A percentile compares a stretch with the other conserved stretches of the same genome.
phyloP scores from a whole-genome alignment of 2,888 invertebrate genomes.

The Synanthedon andrenaeformis region DNA sequence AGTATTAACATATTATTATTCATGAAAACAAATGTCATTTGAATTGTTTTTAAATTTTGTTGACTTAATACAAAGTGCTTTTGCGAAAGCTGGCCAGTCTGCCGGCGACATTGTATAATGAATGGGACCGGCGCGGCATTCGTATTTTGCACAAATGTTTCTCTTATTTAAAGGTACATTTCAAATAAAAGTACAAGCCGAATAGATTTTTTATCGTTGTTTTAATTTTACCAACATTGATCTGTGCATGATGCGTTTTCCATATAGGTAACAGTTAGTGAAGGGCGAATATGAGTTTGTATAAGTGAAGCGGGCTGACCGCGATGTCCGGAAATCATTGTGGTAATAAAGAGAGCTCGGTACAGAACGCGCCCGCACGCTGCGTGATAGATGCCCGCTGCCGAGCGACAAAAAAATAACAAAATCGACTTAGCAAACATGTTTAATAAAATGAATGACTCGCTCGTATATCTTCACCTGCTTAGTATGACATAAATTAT shows the following conservation, averaged over 20 bases:
- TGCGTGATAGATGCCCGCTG: conserved; percentile 64
- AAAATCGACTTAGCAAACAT: conserved; percentile 69
- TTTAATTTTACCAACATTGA: not conserved
- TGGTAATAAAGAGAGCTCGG: conserved; percentile 51
- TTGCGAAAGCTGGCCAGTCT: conserved; percentile 52
- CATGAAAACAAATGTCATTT: conserved; percentile 63
- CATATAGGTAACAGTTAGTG: not conserved
- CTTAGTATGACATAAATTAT: conserved; percentile 70
- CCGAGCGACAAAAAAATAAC: conserved; percentile 62
- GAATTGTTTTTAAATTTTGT: conserved; percentile 61
- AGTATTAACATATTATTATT: conserved; percentile 62
- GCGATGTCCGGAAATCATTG: conserved; percentile 59
- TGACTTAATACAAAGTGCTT: conserved; percentile 64
- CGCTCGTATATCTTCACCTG: conserved; percentile 69
- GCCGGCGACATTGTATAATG: conserved; percentile 45
- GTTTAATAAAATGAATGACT: conserved; percentile 69
- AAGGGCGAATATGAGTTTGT: not conserved
- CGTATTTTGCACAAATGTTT: conserved; percentile 46
- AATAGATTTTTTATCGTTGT: conserved; percentile 6
- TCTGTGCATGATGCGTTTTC: not conserved
- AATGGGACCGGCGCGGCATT: conserved; percentile 30
- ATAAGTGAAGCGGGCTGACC: not conserved
- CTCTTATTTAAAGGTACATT: conserved; percentile 38
- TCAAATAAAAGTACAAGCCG: conserved; percentile 21
- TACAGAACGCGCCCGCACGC: conserved; percentile 62